phyloP scores from a whole-genome alignment of 1,140 invertebrate species.

The Lutraria rhynchaena region DNA sequence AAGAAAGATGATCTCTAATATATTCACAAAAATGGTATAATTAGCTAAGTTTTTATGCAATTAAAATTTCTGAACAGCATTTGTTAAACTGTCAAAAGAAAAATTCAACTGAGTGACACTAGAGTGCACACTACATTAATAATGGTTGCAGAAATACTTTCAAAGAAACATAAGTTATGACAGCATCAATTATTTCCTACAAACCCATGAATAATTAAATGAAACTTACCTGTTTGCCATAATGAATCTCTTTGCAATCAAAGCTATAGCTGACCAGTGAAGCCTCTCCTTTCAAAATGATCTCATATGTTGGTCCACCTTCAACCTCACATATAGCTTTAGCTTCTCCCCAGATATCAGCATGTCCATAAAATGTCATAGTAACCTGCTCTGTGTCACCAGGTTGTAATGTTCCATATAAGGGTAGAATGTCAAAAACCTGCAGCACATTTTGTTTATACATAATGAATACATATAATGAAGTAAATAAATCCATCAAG shows the following conservation, averaged over 20 bases:
- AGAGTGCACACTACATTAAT: no score
- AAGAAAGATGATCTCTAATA: no score
- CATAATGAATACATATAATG: no score
- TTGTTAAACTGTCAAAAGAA: no score
- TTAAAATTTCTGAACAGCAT: no score
- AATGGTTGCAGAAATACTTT: no score
- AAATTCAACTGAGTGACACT: no score
- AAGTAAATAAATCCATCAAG: no score
- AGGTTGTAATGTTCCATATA: conserved; percentile 81
- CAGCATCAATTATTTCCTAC: conserved; percentile 29
- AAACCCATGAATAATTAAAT: no score
- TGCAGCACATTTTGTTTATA: conserved; percentile 66
- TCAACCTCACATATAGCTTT: conserved; percentile 81
- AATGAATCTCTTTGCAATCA: conserved; percentile 79
- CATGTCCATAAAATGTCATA: conserved; percentile 82
- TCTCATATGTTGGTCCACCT: conserved; percentile 81
- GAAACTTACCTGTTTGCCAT: conserved; percentile 81
- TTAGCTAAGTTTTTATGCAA: no score
- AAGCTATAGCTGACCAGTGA: conserved; percentile 81
- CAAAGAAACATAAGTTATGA: neutral
- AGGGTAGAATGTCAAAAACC: conserved; percentile 82
- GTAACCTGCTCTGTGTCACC: conserved; percentile 82
- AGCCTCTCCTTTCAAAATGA: conserved; percentile 79
- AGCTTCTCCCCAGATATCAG: conserved; percentile 79
- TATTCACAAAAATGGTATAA: no score